Conservation (phyloP, 2,888 invertebrate species). For the Anagyrus pseudococci region DNA sequence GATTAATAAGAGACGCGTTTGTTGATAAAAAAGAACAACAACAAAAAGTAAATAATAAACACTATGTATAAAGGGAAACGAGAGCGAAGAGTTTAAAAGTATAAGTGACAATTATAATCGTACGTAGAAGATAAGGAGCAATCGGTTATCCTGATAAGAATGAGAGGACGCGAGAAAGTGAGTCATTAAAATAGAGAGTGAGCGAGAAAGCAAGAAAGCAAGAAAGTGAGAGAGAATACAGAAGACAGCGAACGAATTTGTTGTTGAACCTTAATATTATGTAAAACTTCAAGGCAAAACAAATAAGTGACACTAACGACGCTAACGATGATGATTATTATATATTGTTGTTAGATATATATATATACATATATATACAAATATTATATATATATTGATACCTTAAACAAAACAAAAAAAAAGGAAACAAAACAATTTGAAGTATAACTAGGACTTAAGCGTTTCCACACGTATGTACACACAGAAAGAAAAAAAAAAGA, state of each 20-base stretch:
- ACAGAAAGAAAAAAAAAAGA: constrained; percentile 33
- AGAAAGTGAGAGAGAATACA: constrained; percentile 17
- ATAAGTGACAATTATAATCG: constrained; percentile 13
- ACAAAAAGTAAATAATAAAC: too few species aligned
- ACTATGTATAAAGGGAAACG: constrained; percentile 37
- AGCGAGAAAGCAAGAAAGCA: constrained; percentile 21
- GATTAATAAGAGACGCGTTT: constrained; percentile 5
- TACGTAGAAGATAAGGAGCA: constrained; percentile 25
- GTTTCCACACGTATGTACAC: constrained; percentile 33
- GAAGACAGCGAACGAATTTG: constrained; percentile 51
- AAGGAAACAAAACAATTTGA: too few species aligned
- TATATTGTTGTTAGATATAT: constrained; percentile 61
- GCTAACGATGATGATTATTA: constrained; percentile 56
- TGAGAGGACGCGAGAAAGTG: constrained; percentile 1
- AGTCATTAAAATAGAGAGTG: too few species aligned
- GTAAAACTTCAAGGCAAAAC: constrained; percentile 46
- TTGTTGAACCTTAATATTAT: constrained; percentile 58
- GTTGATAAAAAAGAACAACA: constrained; percentile 8
- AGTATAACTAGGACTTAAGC: constrained; percentile 49
- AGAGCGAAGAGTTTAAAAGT: constrained; percentile 22
- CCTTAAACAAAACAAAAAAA: too few species aligned
- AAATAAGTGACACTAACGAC: constrained; percentile 42
- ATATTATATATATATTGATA: constrained; percentile 53
- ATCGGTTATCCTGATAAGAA: constrained; percentile 22
- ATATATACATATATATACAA: constrained; percentile 48